phyloP scores from a whole-genome alignment of 2,113 vertebrate genomes.

The Panurus biarmicus region DNA sequence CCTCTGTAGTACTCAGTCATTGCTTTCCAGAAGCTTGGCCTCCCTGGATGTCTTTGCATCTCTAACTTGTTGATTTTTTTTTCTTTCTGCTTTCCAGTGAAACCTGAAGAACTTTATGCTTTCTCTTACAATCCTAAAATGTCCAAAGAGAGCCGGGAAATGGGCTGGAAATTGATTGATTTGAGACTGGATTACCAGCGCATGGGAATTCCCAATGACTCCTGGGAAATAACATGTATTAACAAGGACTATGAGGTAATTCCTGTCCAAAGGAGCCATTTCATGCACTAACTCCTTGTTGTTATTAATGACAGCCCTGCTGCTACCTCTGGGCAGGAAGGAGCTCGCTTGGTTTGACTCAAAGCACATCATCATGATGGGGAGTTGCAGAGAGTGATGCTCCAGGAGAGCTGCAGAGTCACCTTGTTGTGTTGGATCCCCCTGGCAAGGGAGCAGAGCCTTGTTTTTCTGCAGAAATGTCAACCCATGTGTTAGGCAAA shows the following conservation, averaged over 20 bases:
- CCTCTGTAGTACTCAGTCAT: background rate
- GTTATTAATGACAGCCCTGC: background rate
- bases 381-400: background rate
- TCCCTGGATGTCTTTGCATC: background rate
- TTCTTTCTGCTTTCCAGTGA: slow-evolving; percentile 47
- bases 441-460: background rate
- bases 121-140: slow-evolving; percentile 78
- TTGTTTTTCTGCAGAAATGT: background rate
- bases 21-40: background rate
- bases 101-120: slow-evolving; percentile 77
- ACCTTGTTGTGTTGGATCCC: background rate
- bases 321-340: background rate
- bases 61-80: background rate
- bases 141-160: slow-evolving; percentile 68
- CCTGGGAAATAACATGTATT: slow-evolving; percentile 72
- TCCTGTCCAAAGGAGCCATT: background rate
- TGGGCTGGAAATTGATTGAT: slow-evolving; percentile 73
- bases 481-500: background rate
- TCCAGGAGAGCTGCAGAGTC: background rate
- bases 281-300: background rate
- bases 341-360: background rate
- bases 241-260: slow-evolving; percentile 79
- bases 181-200: slow-evolving; percentile 71
- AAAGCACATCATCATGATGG: background rate
- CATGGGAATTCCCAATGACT: slow-evolving; percentile 76